Evolutionary conservation across 2,888 invertebrate species (phyloP).

Genomic region (Acrobasis consociella): DNA sequence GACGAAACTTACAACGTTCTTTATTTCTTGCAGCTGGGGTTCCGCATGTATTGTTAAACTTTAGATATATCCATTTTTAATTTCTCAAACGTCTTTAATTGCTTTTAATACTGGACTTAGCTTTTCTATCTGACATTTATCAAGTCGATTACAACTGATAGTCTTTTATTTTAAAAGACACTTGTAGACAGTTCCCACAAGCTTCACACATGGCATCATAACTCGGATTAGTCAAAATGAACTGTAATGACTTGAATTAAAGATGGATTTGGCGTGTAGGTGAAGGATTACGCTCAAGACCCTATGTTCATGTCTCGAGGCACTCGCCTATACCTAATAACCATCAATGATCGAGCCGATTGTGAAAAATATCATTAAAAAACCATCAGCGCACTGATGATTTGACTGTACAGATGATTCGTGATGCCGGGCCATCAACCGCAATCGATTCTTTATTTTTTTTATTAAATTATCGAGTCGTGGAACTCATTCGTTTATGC

Average conservation of each 20-base stretch:
- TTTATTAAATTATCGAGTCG: slow-evolving; percentile 74
- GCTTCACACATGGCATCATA: slow-evolving; percentile 28
- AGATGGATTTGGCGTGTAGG: slow-evolving; percentile 36
- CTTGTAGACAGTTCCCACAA: slow-evolving; percentile 31
- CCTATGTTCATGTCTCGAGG: slow-evolving; percentile 64
- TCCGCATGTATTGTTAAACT: slow-evolving; percentile 21
- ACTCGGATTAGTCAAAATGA: neutral
- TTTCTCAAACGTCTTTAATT: slow-evolving; percentile 2
- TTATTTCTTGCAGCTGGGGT: slow-evolving; percentile 18
- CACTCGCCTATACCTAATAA: slow-evolving; percentile 78
- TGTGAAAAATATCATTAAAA: slow-evolving; percentile 84
- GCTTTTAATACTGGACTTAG: slow-evolving; percentile 4
- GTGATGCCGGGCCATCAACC: slow-evolving; percentile 71
- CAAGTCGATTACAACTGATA: slow-evolving; percentile 7
- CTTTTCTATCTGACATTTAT: slow-evolving; percentile 17
- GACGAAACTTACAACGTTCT: slow-evolving; percentile 23
- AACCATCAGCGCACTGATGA: slow-evolving; percentile 80
- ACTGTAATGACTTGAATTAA: slow-evolving; percentile 19
- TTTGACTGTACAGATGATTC: slow-evolving; percentile 72
- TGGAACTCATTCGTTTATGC: slow-evolving; percentile 47
- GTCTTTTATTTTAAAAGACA: slow-evolving; percentile 20
- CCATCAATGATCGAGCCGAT: slow-evolving; percentile 80
- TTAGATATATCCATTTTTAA: slow-evolving; percentile 5
- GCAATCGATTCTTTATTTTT: slow-evolving; percentile 77
- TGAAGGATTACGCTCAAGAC: slow-evolving; percentile 14